Evolutionary conservation across 1,140 invertebrate genomes (phyloP).

Genomic region (Drosophila kepulauana): DNA sequence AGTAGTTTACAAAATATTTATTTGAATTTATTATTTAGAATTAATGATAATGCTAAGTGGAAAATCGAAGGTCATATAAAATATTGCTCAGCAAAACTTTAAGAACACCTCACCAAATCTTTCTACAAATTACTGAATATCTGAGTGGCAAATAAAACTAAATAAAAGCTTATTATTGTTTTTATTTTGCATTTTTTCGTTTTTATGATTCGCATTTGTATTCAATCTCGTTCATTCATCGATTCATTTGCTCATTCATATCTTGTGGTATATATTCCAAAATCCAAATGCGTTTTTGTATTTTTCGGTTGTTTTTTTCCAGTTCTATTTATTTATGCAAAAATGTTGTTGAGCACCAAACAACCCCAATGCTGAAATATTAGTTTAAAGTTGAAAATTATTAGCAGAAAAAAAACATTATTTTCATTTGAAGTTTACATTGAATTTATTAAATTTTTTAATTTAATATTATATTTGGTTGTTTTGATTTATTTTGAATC

Average conservation of each 20-base stretch:
- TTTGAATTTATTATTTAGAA: background rate
- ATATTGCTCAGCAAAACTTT: too few species aligned
- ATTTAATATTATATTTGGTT: background rate
- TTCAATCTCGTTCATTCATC: conserved; percentile 60
- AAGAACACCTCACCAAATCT: too few species aligned
- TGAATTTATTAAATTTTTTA: background rate
- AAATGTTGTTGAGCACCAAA: conserved; percentile 37
- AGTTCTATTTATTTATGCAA: conserved; percentile 70
- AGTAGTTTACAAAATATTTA: background rate
- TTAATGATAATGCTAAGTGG: too few species aligned
- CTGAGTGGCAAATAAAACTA: background rate
- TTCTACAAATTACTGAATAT: too few species aligned
- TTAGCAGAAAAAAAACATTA: background rate
- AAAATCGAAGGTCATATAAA: too few species aligned
- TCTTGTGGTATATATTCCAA: conserved; percentile 52
- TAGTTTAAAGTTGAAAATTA: conserved; percentile 1
- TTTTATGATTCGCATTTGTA: conserved; percentile 35
- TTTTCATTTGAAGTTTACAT: background rate
- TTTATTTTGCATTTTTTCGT: conserved; percentile 14
- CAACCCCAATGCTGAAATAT: conserved; percentile 22
- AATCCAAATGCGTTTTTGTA: conserved; percentile 50
- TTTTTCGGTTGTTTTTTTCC: conserved; percentile 24
- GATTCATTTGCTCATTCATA: conserved; percentile 75
- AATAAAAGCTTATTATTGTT: conserved; percentile 17
- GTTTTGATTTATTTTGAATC: background rate